phyloP scores from a whole-genome alignment of 2,113 vertebrate species.

The Cephalopterus ornatus region DNA sequence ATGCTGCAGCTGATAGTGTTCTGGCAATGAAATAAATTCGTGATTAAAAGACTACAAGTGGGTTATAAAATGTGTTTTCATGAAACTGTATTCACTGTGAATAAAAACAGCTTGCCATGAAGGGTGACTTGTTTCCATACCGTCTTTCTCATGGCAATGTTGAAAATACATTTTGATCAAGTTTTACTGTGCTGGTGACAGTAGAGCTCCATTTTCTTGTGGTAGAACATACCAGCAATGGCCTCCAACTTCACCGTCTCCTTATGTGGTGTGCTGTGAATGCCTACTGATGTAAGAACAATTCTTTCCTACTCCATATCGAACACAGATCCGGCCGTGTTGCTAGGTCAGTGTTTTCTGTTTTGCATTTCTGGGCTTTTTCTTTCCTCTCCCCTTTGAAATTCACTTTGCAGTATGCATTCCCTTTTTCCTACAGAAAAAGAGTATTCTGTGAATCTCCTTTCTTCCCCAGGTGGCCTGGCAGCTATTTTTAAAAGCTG shows the following conservation, averaged over 20 bases:
- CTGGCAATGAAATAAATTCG: not conserved
- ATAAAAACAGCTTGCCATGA: not conserved
- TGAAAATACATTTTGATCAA: not conserved
- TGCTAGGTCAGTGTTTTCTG: not conserved
- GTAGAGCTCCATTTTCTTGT: not conserved
- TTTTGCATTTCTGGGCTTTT: not conserved
- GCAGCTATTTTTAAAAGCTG: not conserved
- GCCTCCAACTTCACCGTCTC: not conserved
- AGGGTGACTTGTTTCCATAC: not conserved
- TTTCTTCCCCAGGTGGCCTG: not conserved
- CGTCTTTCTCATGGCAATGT: not conserved
- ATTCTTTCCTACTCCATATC: not conserved
- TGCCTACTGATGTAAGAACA: not conserved
- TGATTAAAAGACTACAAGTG: not conserved
- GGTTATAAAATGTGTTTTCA: not conserved
- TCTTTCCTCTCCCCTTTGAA: not conserved
- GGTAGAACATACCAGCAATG: not conserved
- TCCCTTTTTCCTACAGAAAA: not conserved
- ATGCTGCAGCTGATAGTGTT: not conserved
- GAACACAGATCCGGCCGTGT: not conserved
- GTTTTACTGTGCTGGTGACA: not conserved
- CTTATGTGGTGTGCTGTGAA: not conserved
- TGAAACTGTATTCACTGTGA: not conserved
- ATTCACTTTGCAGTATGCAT: not conserved
- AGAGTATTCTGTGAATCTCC: not conserved